These are phyloP conservation scores for Crotophaga sulcirostris DNA, from an alignment of 2,113 vertebrate species.

Conservation along the genomic window DNA sequence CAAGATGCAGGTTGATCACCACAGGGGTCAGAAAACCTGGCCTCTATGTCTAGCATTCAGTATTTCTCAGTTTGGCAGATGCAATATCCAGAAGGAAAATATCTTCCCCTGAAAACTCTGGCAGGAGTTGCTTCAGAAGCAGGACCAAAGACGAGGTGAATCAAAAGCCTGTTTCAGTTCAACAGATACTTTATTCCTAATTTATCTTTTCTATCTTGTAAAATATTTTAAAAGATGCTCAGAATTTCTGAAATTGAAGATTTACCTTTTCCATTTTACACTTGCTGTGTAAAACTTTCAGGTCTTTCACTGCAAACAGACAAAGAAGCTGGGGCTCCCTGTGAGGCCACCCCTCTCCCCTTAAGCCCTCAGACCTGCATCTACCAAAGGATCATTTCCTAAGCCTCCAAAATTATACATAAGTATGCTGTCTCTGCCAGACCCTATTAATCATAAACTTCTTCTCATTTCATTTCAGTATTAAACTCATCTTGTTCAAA, in stretches of 20 bases:
- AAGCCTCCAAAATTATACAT: slow-evolving; percentile 47
- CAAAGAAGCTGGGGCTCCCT: neutral
- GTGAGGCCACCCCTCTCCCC: neutral
- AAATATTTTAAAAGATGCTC: neutral
- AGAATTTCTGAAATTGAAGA: neutral
- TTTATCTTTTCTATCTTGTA: neutral
- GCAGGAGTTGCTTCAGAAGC: neutral
- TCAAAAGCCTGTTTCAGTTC: neutral
- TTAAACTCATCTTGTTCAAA: slow-evolving; percentile 64
- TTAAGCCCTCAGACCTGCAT: neutral
- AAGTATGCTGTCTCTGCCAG: slow-evolving; percentile 44
- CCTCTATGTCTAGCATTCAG: neutral
- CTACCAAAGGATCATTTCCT: slow-evolving; percentile 19
- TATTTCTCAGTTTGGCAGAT: neutral
- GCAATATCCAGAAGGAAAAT: neutral
- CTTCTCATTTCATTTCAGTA: slow-evolving; percentile 46
- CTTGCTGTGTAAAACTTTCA: neutral
- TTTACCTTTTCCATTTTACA: neutral
- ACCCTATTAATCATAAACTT: slow-evolving; percentile 49
- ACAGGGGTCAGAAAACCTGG: neutral
- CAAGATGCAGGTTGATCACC: neutral
- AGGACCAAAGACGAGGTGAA: neutral
- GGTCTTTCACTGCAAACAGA: neutral
- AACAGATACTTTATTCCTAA: neutral
- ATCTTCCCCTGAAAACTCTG: neutral